Percentiles rank a stretch among this genome's conserved stretches.
phyloP scores from a whole-genome alignment of 2,113 vertebrate species.

The Struthio camelus region DNA sequence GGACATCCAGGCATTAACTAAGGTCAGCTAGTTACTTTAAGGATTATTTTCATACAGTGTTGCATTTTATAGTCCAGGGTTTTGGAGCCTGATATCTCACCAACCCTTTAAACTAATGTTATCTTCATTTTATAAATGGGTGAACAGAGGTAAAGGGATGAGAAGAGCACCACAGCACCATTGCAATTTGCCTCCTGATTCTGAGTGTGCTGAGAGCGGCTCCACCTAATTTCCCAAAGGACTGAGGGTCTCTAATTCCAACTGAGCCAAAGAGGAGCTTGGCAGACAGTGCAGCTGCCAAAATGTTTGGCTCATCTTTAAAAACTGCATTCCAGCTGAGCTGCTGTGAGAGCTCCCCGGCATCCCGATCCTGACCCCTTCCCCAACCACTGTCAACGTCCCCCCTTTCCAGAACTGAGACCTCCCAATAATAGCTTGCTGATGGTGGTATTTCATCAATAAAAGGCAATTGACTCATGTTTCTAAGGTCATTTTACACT shows the following conservation, averaged over 20 bases:
- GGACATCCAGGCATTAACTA: not conserved
- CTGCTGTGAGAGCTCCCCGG: not conserved
- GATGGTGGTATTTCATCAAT: not conserved
- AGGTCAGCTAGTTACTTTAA: not conserved
- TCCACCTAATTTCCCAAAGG: not conserved
- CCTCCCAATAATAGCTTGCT: not conserved
- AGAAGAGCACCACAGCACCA: not conserved
- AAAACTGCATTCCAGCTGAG: not conserved
- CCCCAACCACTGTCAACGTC: not conserved
- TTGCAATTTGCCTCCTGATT: not conserved
- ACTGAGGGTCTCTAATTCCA: not conserved
- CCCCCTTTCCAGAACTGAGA: not conserved
- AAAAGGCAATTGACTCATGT: not conserved
- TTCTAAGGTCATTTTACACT: conserved; percentile 20
- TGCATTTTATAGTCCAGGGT: not conserved
- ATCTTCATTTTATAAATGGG: not conserved
- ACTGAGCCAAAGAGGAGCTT: not conserved
- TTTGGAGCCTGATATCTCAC: not conserved
- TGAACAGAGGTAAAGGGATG: not conserved
- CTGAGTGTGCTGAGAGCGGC: not conserved
- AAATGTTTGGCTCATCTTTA: not conserved
- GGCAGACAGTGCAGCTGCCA: not conserved
- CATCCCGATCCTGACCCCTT: not conserved
- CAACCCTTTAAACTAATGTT: not conserved
- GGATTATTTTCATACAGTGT: not conserved